These are phyloP conservation scores for Mythimna vitellina DNA, from an alignment of 2,888 invertebrate genomes.

Conservation along the genomic window DNA sequence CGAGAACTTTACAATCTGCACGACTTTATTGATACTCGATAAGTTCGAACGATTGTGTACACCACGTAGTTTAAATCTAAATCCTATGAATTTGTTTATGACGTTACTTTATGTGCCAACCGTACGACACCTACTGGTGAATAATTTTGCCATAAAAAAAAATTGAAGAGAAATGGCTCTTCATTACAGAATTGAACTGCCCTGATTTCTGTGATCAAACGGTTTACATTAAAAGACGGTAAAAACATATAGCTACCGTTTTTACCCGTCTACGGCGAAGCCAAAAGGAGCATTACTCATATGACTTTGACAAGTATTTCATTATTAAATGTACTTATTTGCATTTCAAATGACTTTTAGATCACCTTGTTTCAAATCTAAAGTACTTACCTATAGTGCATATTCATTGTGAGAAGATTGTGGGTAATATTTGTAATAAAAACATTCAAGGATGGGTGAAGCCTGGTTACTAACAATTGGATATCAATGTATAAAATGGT, in stretches of 20 bases:
- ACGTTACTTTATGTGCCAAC: background rate
- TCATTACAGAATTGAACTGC: background rate
- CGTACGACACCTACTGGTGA: background rate
- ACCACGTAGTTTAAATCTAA: background rate
- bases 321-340: background rate
- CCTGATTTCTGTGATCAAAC: background rate
- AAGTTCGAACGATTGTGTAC: background rate
- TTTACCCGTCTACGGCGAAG: too few relatives aligned
- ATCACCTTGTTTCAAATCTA: background rate
- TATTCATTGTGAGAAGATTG: background rate
- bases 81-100: background rate
- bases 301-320: background rate
- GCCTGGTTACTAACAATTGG: conserved; percentile 24
- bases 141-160: background rate
- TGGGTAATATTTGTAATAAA: background rate
- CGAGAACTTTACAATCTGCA: background rate
- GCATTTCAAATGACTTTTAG: background rate
- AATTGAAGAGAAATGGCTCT: background rate
- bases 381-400: background rate
- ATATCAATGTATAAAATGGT: conserved; percentile 11
- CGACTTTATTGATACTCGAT: background rate
- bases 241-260: background rate
- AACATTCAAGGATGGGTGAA: conserved; percentile 16
- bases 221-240: background rate
- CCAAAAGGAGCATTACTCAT: background rate